Base-by-base conservation (phyloP, 2,888 invertebrate species). In the Trissolcus japonicus region DNA sequence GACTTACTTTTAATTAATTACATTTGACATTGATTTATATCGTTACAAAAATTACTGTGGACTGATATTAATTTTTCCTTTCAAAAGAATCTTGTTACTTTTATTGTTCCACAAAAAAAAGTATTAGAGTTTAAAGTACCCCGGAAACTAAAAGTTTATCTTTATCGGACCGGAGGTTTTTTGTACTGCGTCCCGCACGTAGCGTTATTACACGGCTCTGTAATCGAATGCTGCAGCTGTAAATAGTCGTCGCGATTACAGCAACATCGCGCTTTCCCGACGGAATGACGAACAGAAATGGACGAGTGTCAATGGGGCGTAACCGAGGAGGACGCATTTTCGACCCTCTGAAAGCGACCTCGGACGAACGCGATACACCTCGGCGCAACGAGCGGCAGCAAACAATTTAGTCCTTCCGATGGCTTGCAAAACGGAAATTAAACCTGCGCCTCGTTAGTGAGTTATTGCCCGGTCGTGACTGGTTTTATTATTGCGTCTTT, bases 401-500 rank as follows among this genome's bases (percentile, higher is more conserved):
- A 69, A 63, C 59, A 61, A 65, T 61, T 66, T 61, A 54, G 67
- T 40, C 67, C 62, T 29, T 48, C 35, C 21, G 59, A 59, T 56
- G 57, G 53, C 54, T 61, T 50, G 61, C 59, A 35, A 62, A 72
- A 68, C 55, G 68, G 60, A 61, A 77, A 77, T 72, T 77, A 60
- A 72, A 57, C 48, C 71, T 66, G 65, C 21, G 60, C 40, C 68
- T 75, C 68, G 63, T 75, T 75, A 75, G 68, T 54, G 68, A 75
- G 67, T 75, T 75, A 63, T 67, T 69, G 63, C 69, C 65, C 35
- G 53, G 75, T 75, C 75, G 75, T 75, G 75, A 75, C 75, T 75
- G 55, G 68, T 65, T 69, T 68, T 69, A 69, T 75, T 68, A 41
- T 54, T 41, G 25, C 46, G 59, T 51, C 46, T 53, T 67, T 73